phyloP scores from a whole-genome alignment of 2,797 vertebrate species.

The Sarcophilus harrisii region DNA sequence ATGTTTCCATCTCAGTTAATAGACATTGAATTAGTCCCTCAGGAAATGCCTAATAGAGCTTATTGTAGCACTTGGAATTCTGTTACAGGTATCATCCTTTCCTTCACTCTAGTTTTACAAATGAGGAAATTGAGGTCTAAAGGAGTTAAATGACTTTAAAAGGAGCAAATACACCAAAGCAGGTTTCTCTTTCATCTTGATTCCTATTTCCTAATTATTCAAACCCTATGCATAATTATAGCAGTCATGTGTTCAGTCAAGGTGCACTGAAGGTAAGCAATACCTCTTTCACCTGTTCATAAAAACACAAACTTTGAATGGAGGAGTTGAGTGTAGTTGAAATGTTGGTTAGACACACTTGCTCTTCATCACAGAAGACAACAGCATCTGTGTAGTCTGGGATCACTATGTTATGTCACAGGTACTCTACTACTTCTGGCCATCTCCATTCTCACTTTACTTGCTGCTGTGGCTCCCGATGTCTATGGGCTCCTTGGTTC shows the following conservation, averaged over 20 bases:
- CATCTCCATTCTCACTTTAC: neutral
- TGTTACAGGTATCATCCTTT: neutral
- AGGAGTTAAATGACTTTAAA: neutral
- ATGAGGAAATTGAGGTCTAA: neutral
- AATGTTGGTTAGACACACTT: neutral
- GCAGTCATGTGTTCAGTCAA: neutral
- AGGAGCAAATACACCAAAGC: neutral
- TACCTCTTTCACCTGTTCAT: neutral
- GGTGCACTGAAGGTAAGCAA: neutral
- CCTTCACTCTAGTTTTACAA: neutral
- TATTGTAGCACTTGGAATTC: neutral
- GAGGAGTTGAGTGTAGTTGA: neutral
- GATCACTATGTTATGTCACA: neutral
- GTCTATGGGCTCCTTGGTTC: neutral
- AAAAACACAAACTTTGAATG: neutral
- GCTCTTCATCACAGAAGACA: neutral
- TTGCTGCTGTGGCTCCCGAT: neutral
- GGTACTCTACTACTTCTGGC: neutral
- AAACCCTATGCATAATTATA: neutral
- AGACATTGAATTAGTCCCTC: neutral
- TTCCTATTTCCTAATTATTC: neutral
- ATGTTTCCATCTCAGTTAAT: neutral
- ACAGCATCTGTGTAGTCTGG: neutral
- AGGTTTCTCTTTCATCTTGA: neutral
- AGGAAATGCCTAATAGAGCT: neutral